Base-by-base conservation (phyloP, 1,140 invertebrate species). In the Drusus annulatus region DNA sequence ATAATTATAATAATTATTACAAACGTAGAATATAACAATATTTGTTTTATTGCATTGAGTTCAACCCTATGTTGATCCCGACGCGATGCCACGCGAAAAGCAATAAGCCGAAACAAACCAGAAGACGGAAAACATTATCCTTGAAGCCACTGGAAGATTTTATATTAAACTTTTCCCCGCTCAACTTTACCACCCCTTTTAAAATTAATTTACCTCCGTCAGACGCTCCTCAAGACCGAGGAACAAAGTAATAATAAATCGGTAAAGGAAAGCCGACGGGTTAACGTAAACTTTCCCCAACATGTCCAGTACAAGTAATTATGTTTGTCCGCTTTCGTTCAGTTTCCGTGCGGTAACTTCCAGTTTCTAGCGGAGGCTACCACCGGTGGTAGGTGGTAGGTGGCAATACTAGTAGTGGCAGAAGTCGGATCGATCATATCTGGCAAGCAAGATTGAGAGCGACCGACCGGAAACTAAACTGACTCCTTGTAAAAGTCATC, bases 171-270 rank as follows among this genome's bases (percentile, higher is more conserved):
- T 71, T 71, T 71, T 52, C 68, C 63, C 68, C 68, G 62, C n/a
- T 52, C 8, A 54, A 23, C 28, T 31, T 16, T 23, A 17, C 62
- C 62, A 28, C 36, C 68, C 68, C 45, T 71, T 71, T 36, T 52
- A 21, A 71, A 71, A 71, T 71, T 51, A 71, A 71, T 71, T 71
- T 51, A 71, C 68, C 68, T 71, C 68, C 68, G 68, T 52, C 68
- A 71, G 68, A 51, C 65, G 45, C 65, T 71, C 31, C 45, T 51
- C 62, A 65, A 65, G 68, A 65, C 21, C 25, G 62, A 52, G 50
- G 68, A 71, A 71, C 68, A 71, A 71, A 71, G 68, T 71, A 71
- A 71, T 71, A 71, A 71, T 71, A 71, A 71, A 71, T 71, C 45
- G 68, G 68, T 19, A 71, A 71, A 71, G 68, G 68, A 71, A 71